Percentiles rank a stretch among this genome's conserved stretches.
These are phyloP conservation scores for Caenorhabditis parvicauda DNA, from an alignment of 2,888 invertebrate species.

Conservation along the genomic window DNA sequence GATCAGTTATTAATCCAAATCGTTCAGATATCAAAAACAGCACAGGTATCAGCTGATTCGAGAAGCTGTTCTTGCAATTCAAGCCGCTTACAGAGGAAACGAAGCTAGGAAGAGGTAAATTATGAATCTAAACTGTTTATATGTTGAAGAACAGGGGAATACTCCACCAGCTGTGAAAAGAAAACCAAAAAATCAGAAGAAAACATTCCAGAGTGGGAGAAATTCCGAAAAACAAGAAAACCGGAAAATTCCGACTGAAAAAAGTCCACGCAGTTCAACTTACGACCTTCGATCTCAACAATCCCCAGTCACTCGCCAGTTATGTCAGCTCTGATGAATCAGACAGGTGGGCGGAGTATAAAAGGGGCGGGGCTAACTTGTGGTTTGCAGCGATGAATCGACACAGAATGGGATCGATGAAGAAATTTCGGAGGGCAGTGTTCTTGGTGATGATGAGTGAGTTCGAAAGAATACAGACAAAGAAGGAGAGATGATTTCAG, in stretches of 20 bases:
- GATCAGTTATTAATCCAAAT: too few relatives aligned
- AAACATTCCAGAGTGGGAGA: slow-evolving; percentile 35
- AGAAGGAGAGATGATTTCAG: slow-evolving; percentile 8
- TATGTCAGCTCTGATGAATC: slow-evolving; percentile 31
- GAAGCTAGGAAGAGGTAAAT: slow-evolving; percentile 29
- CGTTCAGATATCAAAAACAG: slow-evolving; percentile 61
- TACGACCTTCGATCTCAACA: slow-evolving; percentile 52
- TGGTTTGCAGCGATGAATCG: slow-evolving; percentile 17
- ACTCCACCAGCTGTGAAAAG: neutral
- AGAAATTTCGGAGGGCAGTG: slow-evolving; percentile 31
- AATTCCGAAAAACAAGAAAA: slow-evolving; percentile 16
- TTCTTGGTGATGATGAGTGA: slow-evolving; percentile 12
- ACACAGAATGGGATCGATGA: slow-evolving; percentile 39
- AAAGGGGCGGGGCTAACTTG: neutral
- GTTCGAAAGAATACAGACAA: slow-evolving; percentile 1
- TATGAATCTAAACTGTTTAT: neutral
- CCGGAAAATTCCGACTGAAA: slow-evolving; percentile 24
- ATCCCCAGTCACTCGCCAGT: slow-evolving; percentile 38
- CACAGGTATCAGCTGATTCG: slow-evolving; percentile 73
- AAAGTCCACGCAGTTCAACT: slow-evolving; percentile 45
- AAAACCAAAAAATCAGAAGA: slow-evolving; percentile 2
- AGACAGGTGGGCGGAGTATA: slow-evolving; percentile 7
- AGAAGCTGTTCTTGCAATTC: slow-evolving; percentile 67
- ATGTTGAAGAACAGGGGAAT: slow-evolving; percentile 11
- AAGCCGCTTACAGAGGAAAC: slow-evolving; percentile 67